Evolutionary conservation across 2,888 invertebrate genomes (phyloP), one percentile per base, ranked within the genome.

Genomic region (Osmoderma eremita): DNA sequence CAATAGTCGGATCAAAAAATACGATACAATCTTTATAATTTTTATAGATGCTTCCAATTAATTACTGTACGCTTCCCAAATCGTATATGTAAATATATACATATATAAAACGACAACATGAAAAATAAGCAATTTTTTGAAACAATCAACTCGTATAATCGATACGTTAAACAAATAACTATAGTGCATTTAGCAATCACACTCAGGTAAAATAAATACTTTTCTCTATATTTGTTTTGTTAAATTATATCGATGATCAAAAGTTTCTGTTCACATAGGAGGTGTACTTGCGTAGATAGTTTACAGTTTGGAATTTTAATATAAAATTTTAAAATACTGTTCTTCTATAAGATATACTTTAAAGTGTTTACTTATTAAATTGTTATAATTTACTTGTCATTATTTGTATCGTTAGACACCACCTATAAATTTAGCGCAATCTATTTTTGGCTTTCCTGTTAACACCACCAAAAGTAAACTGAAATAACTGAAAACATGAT

Each of bases 21-120:
- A 49, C 54, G 56, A 58, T 49, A 39, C 63, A 63, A 53, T 48
- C 61, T 63, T 63, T 70, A 56, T 69, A 70, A 70, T 76, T 78
- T 78, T 75, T 77, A 75, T 74, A 78, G 73, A 78, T 74, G 77
- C 77, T 78, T 78, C 78, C 77, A 78, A 69, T 74, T 72, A 73
- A 71, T 76, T 74, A 73, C 56, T 70, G 73, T 70, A 78, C 76
- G 78, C 79, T 79, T 80, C 78, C 79, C 74, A 70, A 68, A 72
- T 63, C 51, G 63, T 63, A 41, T 63, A 58, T 58, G 41, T 41
- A 22, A 51, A 63, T 39, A 63, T 63, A 53, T 63, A 41, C 41
- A 50, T 39, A 38, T 12, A 63, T 39, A 10, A 50, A 63, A 49
- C 38, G 20, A 13, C 13, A 63, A 24, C 48, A 49, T 22, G 20